These are phyloP conservation scores for Tinea trinotella DNA, from an alignment of 2,888 invertebrate species.

Conservation along the genomic window DNA sequence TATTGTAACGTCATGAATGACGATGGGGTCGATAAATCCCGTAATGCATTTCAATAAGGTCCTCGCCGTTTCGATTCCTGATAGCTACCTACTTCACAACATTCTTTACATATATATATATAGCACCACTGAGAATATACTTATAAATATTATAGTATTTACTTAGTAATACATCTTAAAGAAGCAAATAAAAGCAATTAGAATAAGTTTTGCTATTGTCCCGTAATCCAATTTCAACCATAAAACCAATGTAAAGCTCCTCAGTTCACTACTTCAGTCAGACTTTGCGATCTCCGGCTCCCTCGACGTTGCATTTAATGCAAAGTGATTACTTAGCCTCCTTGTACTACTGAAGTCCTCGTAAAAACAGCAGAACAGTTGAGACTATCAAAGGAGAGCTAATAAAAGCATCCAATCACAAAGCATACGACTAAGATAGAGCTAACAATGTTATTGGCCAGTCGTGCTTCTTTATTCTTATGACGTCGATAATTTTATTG, in stretches of 20 bases:
- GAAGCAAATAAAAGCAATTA: neutral
- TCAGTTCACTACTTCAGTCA: neutral
- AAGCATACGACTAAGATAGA: conserved; percentile 20
- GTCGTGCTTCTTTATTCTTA: conserved; percentile 19
- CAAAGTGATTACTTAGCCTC: conserved; percentile 20
- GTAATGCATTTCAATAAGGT: conserved; percentile 60
- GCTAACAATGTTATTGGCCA: conserved; percentile 16
- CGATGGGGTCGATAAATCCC: conserved; percentile 41
- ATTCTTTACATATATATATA: neutral
- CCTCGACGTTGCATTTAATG: conserved; percentile 19
- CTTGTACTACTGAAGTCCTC: conserved; percentile 25
- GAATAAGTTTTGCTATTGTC: neutral
- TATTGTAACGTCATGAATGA: conserved; percentile 44
- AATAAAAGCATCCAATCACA: conserved; percentile 52
- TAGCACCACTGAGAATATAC: neutral
- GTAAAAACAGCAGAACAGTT: conserved; percentile 47
- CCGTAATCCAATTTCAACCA: conserved; percentile 3
- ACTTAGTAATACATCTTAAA: neutral
- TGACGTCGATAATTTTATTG: conserved; percentile 28
- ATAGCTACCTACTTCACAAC: neutral
- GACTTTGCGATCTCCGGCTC: neutral
- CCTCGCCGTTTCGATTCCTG: conserved; percentile 21
- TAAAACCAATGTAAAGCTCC: conserved; percentile 9
- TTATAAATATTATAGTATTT: neutral
- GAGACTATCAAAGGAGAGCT: conserved; percentile 47